Percentiles rank a stretch among this genome's conserved stretches.
Evolutionary conservation across 2,888 invertebrate genomes (phyloP).

Genomic region (Parnassius mnemosyne): DNA sequence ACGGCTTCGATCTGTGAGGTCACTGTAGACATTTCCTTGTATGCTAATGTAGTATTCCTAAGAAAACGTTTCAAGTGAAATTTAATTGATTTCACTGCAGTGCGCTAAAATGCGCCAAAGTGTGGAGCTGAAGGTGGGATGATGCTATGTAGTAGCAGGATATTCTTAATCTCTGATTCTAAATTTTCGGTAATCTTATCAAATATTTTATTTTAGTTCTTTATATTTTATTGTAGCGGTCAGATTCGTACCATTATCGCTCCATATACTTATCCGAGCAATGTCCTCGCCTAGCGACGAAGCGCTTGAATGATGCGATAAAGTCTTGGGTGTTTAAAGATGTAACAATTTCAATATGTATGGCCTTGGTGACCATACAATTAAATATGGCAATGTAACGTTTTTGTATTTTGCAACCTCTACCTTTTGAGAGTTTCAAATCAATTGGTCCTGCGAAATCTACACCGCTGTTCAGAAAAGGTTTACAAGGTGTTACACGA

Average conservation of each 20-base stretch:
- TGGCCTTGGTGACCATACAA: not conserved
- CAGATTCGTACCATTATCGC: not conserved
- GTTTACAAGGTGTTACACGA: too few relatives aligned
- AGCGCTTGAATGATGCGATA: not conserved
- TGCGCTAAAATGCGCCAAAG: not conserved
- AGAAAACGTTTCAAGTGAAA: too few relatives aligned
- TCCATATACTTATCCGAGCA: not conserved
- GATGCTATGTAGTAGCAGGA: not conserved
- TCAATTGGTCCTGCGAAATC: not conserved
- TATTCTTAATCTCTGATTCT: not conserved
- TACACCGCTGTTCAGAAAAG: not conserved
- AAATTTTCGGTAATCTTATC: not conserved
- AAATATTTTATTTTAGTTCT: not conserved
- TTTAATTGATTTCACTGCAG: not conserved
- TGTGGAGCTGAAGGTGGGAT: too few relatives aligned
- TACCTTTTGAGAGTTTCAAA: not conserved
- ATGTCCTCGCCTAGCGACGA: not conserved
- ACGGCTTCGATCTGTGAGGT: not conserved
- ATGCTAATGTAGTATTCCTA: not conserved
- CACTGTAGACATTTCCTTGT: not conserved
- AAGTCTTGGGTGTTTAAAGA: not conserved
- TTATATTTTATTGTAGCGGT: not conserved
- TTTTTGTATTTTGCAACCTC: not conserved
- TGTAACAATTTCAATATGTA: not conserved
- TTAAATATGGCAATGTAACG: not conserved